Evolutionary conservation across 1,140 invertebrate species (phyloP), one percentile per base, ranked within the genome.

Genomic region (Araneus ventricosus): DNA sequence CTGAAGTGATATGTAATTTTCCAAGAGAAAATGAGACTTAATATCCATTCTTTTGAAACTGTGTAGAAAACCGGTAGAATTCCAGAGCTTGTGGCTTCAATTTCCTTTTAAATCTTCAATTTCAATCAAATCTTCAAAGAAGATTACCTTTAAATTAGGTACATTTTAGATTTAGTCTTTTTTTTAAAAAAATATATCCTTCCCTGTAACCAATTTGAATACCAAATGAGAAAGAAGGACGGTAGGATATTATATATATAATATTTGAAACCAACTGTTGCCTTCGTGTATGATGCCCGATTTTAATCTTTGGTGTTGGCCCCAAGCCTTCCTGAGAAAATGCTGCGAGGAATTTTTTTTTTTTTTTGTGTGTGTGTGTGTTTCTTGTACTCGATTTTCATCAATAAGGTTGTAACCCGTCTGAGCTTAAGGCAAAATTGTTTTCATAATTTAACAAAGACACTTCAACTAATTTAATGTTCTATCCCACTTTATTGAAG

Each of bases 141-240:
- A n/a, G 37, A 45, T 61, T 67, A 67, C 67, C 24, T 79, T 37
- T n/a, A 63, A 61, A 87, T 87, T 87, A 87, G 59, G 17, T 63
- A 63, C 84, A 61, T 87, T 39, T 88, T 14, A n/a, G 3, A 70
- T 88, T 70, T 41, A 17, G 41, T 75, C 7, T 88, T 20, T 39
- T 22, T 45, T 34, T 70, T 75, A n/a, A n/a, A n/a, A n/a, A n/a
- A n/a, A n/a, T n/a, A n/a, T n/a, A 90, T 80, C 88, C 22, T 90
- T 87, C 30, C 85, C 17, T n/a, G 27, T 80, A 39, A 10, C 57
- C 17, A 52, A 80, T 90, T 82, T 80, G 39, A 80, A 90, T 90
- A 57, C 70, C n/a, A 59, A 52, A 75, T 88, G n/a, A 59, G 88
- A 37, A 30, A 30, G 34, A 75, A 75, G 30, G 30, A 30, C 70